phyloP scores from a whole-genome alignment of 2,888 invertebrate genomes.

The Biston stratarius region DNA sequence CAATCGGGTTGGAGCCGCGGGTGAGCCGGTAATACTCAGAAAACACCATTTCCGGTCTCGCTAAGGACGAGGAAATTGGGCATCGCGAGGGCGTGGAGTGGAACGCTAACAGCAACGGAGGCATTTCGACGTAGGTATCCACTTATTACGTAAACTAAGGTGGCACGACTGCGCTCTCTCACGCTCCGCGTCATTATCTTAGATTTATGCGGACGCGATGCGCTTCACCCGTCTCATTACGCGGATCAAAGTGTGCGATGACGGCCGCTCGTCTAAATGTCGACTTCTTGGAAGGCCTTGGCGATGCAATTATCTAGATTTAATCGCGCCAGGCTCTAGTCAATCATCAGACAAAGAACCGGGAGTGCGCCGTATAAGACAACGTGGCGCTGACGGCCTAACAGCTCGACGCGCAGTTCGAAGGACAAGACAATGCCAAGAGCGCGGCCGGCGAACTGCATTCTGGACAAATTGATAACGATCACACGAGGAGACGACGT shows the following conservation, averaged over 20 bases:
- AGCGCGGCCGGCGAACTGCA: constrained; percentile 62
- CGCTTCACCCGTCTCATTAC: constrained; percentile 78
- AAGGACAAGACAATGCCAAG: constrained; percentile 77
- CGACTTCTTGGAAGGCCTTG: constrained; percentile 75
- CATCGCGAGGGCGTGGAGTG: constrained; percentile 59
- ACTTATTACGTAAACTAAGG: constrained; percentile 78
- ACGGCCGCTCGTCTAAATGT: constrained; percentile 70
- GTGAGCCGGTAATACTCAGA: constrained; percentile 45
- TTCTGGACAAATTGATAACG: constrained; percentile 78
- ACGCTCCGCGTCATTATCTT: constrained; percentile 76
- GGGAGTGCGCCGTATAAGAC: constrained; percentile 62
- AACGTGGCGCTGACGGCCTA: constrained; percentile 64
- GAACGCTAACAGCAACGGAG: constrained; percentile 58
- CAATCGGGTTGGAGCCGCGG: constrained; percentile 43
- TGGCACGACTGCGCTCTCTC: constrained; percentile 79
- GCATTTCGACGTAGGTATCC: constrained; percentile 65
- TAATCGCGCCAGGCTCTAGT: constrained; percentile 67
- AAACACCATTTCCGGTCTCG: constrained; percentile 55
- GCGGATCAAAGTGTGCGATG: constrained; percentile 69
- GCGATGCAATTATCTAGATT: constrained; percentile 75
- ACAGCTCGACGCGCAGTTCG: constrained; percentile 51
- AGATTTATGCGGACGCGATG: constrained; percentile 75
- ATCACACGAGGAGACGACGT: constrained; percentile 55
- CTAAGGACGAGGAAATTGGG: constrained; percentile 63
- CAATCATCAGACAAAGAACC: constrained; percentile 72